Base-by-base conservation (phyloP, 2,888 invertebrate species). In the Eupithecia inturbata region DNA sequence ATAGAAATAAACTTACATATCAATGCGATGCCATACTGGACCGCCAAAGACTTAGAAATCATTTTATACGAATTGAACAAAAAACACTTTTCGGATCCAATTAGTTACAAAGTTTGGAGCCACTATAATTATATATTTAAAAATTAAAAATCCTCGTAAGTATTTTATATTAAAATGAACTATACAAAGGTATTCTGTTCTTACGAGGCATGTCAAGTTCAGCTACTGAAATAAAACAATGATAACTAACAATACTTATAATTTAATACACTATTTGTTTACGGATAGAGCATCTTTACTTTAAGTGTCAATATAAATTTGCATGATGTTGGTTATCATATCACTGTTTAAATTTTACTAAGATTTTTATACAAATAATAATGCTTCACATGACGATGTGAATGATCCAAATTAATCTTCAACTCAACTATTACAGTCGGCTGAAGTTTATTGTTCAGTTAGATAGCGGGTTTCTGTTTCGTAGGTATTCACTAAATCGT, bases 201-300 rank as follows among this genome's bases (percentile, higher is more conserved):
- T 26, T 26, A 14, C 26, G 22, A 26, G 57, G 57, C 12, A 57
- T 57, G 67, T 28, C 67, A 49, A 14, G 49, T 53, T 33, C 12
- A 31, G 64, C 68, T 64, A 64, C 74, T 68, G 68, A 71, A 71
- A 33, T 33, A 39, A 45, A 36, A 28, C 9, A 9, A 66, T 28
- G 60, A 10, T 68, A 45, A 60, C 33, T 26, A 16, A 41, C 7
- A 28, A 28, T 41, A 41, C 33, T 4, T 71, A 57, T 64, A 64
- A 60, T 26, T 68, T n/a, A 19, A 10, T 62, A 66, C 28, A 28
- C n/a, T 74, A 71, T 74, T 68, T 74, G 45, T n/a, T n/a, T 28
- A 31, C 49, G 68, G 64, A 68, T 71, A 60, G 10, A 14, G 45
- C 19, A n/a, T 71, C 53, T 63, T 31, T 68, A 64, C 53, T 19